phyloP scores from a whole-genome alignment of 2,888 invertebrate genomes.

The Thalpophila matura region DNA sequence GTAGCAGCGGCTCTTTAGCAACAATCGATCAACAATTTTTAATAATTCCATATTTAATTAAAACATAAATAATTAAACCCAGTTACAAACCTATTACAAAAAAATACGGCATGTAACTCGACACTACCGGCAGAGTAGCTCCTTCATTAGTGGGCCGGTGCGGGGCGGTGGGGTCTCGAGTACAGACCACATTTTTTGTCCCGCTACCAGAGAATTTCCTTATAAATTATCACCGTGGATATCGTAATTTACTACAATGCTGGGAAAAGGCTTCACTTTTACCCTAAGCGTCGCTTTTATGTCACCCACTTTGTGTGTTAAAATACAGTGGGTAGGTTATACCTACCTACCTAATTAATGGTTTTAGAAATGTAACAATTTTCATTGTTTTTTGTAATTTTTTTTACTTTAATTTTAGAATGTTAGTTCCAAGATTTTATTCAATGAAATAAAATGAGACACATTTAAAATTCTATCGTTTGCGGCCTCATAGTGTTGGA shows the following conservation, averaged over 20 bases:
- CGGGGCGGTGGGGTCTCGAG: conserved; percentile 76
- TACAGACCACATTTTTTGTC: conserved; percentile 83
- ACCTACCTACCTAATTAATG: no score
- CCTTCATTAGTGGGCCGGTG: conserved; percentile 83
- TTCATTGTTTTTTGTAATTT: no score
- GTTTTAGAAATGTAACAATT: no score
- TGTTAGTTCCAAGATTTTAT: no score
- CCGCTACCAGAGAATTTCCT: conserved; percentile 73
- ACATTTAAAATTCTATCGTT: no score
- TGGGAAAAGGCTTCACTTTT: conserved; percentile 49
- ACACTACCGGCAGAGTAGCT: conserved; percentile 73
- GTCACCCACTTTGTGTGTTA: conserved; percentile 8
- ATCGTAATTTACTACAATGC: conserved; percentile 61
- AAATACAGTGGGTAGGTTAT: no score
- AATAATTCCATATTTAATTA: background rate
- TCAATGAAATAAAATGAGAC: no score
- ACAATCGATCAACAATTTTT: no score
- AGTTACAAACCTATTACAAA: conserved; percentile 14
- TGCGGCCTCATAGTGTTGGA: no score
- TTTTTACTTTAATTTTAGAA: no score
- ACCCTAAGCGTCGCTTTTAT: conserved; percentile 31
- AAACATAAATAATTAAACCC: background rate
- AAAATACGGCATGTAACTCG: conserved; percentile 70
- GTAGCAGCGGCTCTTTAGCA: no score
- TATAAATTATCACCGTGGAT: conserved; percentile 64